Percentiles rank a stretch among this genome's conserved stretches.
Conservation (phyloP, 1,140 invertebrate genomes). For the Venturia canescens region DNA sequence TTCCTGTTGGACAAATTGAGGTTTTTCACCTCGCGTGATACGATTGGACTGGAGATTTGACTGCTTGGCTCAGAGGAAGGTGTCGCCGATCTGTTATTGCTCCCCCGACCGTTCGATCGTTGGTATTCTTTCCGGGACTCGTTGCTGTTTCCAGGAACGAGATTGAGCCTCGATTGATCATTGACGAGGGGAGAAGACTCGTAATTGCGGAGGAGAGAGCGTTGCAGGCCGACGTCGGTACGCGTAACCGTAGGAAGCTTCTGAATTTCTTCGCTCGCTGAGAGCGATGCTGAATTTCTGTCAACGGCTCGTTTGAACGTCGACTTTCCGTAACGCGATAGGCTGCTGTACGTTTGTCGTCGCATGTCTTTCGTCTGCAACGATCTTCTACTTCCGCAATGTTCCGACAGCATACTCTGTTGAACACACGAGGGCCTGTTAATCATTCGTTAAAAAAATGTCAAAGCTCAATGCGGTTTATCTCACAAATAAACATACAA, state of each 20-base stretch:
- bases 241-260: slow-evolving; percentile 50
- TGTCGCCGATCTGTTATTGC: neutral
- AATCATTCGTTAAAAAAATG: slow-evolving; percentile 36
- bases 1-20: slow-evolving; percentile 64
- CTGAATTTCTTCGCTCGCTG: slow-evolving; percentile 67
- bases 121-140: slow-evolving; percentile 45
- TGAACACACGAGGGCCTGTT: slow-evolving; percentile 51
- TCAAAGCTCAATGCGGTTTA: neutral
- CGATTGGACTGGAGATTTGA: slow-evolving; percentile 69
- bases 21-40: slow-evolving; percentile 69
- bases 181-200: neutral
- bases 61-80: slow-evolving; percentile 56
- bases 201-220: slow-evolving; percentile 12
- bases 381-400: slow-evolving; percentile 67
- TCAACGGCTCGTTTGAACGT: slow-evolving; percentile 49
- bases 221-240: slow-evolving; percentile 3
- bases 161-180: slow-evolving; percentile 18
- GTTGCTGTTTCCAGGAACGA: neutral
- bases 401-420: slow-evolving; percentile 74
- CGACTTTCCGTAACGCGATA: slow-evolving; percentile 64
- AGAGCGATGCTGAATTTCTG: slow-evolving; percentile 64
- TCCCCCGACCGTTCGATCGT: slow-evolving; percentile 55
- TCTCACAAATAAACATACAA: neutral
- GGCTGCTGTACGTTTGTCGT: slow-evolving; percentile 67
- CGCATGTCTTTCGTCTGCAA: slow-evolving; percentile 55